Percentiles rank a stretch among this genome's conserved stretches.
Evolutionary conservation across 2,113 vertebrate genomes (phyloP).

Genomic region (Pteropus alecto): DNA sequence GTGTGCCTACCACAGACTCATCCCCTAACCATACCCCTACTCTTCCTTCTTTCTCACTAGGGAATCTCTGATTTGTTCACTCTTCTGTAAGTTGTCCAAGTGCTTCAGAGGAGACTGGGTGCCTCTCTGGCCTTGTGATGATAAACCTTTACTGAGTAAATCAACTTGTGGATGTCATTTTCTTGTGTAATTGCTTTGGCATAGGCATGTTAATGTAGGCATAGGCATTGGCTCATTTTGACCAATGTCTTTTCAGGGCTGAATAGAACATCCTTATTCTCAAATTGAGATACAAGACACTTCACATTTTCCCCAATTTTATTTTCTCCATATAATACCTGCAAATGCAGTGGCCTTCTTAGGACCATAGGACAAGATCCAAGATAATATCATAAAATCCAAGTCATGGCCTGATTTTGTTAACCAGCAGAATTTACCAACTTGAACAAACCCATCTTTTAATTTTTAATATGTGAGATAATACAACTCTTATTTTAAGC

Average conservation of each 20-base stretch:
- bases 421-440: neutral
- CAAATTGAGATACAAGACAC: neutral
- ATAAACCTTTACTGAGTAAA: neutral
- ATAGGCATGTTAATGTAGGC: fast-evolving
- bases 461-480: neutral
- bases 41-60: neutral
- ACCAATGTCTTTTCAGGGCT: neutral
- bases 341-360: neutral
- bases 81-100: neutral
- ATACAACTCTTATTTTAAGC: neutral
- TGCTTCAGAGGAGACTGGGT: neutral
- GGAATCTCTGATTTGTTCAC: neutral
- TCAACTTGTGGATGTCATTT: neutral
- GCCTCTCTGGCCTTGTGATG: neutral
- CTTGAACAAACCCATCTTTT: neutral
- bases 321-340: neutral
- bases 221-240: neutral
- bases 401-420: neutral
- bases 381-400: neutral
- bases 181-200: neutral
- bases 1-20: neutral
- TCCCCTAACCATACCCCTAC: neutral
- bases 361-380: neutral
- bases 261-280: neutral
- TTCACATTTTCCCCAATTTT: neutral